Evolutionary conservation across 2,797 vertebrate genomes (phyloP).

Genomic region (Crotalus adamanteus): DNA sequence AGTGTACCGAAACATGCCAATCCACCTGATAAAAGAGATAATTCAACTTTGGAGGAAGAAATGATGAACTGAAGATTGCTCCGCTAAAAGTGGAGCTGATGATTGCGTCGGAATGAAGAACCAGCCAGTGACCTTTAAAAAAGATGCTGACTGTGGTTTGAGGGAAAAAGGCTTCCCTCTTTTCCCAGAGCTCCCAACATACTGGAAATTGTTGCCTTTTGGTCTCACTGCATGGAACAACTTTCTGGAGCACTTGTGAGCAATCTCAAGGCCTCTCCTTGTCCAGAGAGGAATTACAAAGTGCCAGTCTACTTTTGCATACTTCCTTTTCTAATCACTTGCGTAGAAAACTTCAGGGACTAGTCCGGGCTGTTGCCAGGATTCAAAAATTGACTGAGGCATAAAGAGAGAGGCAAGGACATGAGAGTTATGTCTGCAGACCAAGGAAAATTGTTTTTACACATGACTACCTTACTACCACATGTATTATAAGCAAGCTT

Average conservation of each 20-base stretch:
- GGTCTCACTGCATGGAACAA: background rate
- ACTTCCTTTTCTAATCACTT: background rate
- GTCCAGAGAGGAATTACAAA: background rate
- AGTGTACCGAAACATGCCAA: slow-evolving; percentile 30
- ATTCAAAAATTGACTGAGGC: background rate
- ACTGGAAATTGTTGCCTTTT: background rate
- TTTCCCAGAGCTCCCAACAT: background rate
- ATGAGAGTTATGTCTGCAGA: background rate
- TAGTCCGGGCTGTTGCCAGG: background rate
- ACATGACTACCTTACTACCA: background rate
- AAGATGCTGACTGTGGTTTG: background rate
- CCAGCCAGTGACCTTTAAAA: background rate
- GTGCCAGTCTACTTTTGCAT: background rate
- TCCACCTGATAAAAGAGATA: slow-evolving; percentile 17
- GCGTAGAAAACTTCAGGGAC: background rate
- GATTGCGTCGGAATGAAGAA: background rate
- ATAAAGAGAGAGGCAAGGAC: background rate
- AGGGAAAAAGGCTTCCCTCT: background rate
- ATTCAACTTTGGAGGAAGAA: background rate
- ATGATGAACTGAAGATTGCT: background rate
- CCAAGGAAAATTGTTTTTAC: background rate
- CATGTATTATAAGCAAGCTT: background rate
- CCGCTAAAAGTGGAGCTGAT: background rate
- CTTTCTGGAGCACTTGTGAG: background rate
- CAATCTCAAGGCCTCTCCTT: background rate